Evolutionary conservation across 2,113 vertebrate species (phyloP), one percentile per base, ranked within the genome.

Genomic region (Paraplagusia blochii): DNA sequence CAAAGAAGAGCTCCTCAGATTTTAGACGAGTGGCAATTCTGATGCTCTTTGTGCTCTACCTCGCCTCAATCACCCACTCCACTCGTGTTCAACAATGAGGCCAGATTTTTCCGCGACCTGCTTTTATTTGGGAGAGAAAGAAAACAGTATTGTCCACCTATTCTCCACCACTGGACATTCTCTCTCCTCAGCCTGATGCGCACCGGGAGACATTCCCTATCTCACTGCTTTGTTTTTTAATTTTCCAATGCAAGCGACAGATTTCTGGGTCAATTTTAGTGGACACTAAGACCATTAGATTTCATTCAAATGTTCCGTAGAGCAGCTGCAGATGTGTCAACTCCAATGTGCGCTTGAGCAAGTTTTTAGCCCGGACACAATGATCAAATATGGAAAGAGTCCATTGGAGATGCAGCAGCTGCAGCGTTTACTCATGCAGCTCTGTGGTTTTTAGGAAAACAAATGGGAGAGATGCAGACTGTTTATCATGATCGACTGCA

Each of bases 401-500:
- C 45, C 51, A 44, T 36, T 50, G 40, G 53, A 73, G 79, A 69
- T 49, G 52, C 58, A 51, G 73, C 73, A 74, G 69, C 79, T 79
- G 79, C 44, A 66, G 74, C 67, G 63, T 71, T 64, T 77, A 67
- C 66, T 73, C 64, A 47, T 44, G 66, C 61, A 29, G 54, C 66
- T 58, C 59, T 15, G 76, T 77, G 74, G 64, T 71, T 85, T 73
- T 74, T 66, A 66, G 54, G 64, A 67, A 69, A 79, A 81, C 76
- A 85, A 79, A 82, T 78, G 61, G 68, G 40, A 52, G 62, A 54
- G 66, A 74, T 54, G 70, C 49, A 4, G 69, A 61, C 78, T 83
- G 82, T 85, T 87, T 82, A 80, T 83, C 78, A 73, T 80, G 80
- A 83, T 83, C 35, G 78, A 83, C 80, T 85, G 72, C 80, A 77